These are phyloP conservation scores for Percina caprodes DNA, from an alignment of 2,113 vertebrate species.

Conservation along the genomic window DNA sequence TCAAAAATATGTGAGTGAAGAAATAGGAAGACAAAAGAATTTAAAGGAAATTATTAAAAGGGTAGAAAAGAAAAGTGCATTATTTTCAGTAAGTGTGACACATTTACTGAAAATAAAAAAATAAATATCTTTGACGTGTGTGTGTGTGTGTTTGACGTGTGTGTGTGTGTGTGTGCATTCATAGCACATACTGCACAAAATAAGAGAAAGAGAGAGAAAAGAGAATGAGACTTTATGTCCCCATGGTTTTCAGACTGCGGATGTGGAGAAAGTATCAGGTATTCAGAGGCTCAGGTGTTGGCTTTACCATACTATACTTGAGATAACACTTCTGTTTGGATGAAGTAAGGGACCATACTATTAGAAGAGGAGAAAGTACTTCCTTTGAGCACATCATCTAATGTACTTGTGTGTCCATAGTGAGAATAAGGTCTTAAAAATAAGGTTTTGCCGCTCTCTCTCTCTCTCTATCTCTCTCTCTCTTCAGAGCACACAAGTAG, in stretches of 20 bases:
- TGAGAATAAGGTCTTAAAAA: conserved; percentile 36
- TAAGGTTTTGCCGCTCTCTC: conserved; percentile 51
- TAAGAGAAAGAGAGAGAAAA: background rate
- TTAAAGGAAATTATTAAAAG: background rate
- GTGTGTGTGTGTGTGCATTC: background rate
- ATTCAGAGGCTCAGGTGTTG: conserved; percentile 47
- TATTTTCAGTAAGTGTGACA: background rate
- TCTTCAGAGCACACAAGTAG: conserved; percentile 42
- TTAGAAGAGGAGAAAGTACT: conserved; percentile 52
- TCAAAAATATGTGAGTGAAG: background rate
- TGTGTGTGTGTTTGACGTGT: background rate
- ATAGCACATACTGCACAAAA: background rate
- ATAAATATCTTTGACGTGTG: background rate
- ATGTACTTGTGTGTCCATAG: conserved; percentile 41
- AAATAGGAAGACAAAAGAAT: background rate
- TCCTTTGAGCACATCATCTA: conserved; percentile 50
- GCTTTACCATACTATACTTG: conserved; percentile 25
- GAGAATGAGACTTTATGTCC: conserved; percentile 1
- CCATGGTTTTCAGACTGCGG: conserved; percentile 13
- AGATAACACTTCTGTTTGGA: conserved; percentile 56
- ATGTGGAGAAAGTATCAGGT: conserved; percentile 33
- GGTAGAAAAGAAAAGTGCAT: background rate
- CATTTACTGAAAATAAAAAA: no score
- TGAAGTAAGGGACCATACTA: conserved; percentile 37
- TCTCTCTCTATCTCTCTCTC: no score